Evolutionary conservation across 1,140 invertebrate species (phyloP).

Genomic region (Idris sp.): DNA sequence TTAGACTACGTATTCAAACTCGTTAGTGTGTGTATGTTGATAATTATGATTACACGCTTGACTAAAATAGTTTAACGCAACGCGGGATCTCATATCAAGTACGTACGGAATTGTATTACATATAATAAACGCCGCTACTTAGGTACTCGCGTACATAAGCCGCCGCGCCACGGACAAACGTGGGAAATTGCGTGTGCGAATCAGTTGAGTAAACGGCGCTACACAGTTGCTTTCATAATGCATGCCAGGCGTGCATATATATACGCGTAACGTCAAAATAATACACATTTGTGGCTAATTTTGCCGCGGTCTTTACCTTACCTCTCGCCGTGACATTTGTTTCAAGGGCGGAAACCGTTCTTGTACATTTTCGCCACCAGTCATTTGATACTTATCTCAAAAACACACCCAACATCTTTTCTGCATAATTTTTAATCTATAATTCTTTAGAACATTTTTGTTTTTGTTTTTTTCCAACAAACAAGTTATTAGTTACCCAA

Average conservation of each 20-base stretch:
- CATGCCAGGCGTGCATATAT: slow-evolving; percentile 65
- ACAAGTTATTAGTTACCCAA: too few species aligned
- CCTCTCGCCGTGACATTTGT: slow-evolving; percentile 30
- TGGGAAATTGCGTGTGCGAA: slow-evolving; percentile 73
- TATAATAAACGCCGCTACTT: slow-evolving; percentile 55
- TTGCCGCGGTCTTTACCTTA: slow-evolving; percentile 66
- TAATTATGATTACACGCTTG: slow-evolving; percentile 33
- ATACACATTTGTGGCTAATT: slow-evolving; percentile 75
- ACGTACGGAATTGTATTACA: slow-evolving; percentile 53
- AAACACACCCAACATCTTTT: too few species aligned
- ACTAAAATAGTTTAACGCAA: slow-evolving; percentile 47
- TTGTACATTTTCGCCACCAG: slow-evolving; percentile 33
- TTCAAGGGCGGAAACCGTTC: slow-evolving; percentile 24
- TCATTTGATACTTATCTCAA: slow-evolving; percentile 45
- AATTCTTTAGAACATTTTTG: too few species aligned
- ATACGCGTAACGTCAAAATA: slow-evolving; percentile 69
- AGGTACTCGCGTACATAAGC: slow-evolving; percentile 38
- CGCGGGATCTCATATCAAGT: slow-evolving; percentile 40
- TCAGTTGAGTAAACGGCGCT: slow-evolving; percentile 53
- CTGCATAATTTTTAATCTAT: slow-evolving; percentile 15
- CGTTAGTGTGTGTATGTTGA: slow-evolving; percentile 9
- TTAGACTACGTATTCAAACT: too few species aligned
- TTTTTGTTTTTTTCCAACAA: too few species aligned
- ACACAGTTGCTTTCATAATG: slow-evolving; percentile 71
- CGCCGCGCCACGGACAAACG: slow-evolving; percentile 61